Percentiles rank a stretch among this genome's conserved stretches.
Conservation (phyloP, 2,113 vertebrate species). For the Periophthalmus modestus region DNA sequence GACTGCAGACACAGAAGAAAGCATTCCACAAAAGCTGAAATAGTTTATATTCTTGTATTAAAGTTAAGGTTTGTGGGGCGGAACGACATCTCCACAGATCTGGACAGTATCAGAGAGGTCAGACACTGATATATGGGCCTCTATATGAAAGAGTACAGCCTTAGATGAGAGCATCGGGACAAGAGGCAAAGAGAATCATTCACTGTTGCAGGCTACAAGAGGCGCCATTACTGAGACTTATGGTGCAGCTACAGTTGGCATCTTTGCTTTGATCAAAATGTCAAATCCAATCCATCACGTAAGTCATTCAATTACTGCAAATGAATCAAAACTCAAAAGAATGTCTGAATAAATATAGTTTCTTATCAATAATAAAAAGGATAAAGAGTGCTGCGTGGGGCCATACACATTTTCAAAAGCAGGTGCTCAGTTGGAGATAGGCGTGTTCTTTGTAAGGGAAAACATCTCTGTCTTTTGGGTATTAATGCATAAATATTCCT, state of each 20-base stretch:
- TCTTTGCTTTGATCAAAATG: not conserved
- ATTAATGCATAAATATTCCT: no score
- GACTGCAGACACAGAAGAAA: slow-evolving; percentile 10
- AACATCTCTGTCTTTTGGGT: no score
- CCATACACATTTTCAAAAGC: no score
- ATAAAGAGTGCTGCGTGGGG: no score
- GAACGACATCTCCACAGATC: slow-evolving; percentile 45
- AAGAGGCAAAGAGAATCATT: not conserved
- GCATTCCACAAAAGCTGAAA: slow-evolving; percentile 23
- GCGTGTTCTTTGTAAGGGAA: no score
- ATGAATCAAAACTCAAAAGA: not conserved
- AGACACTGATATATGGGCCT: slow-evolving; percentile 47
- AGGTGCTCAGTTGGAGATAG: no score
- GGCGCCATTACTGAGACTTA: slow-evolving; percentile 1
- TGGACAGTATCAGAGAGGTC: slow-evolving; percentile 35
- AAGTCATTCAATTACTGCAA: not conserved
- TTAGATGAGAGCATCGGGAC: slow-evolving; percentile 17
- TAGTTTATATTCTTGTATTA: slow-evolving; percentile 35
- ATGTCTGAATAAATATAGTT: no score
- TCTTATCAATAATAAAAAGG: no score
- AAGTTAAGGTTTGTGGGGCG: slow-evolving; percentile 8
- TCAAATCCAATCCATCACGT: not conserved
- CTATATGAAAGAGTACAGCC: slow-evolving; percentile 31
- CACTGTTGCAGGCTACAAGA: not conserved
- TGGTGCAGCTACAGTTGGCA: not conserved